Evolutionary conservation across 2,888 invertebrate genomes (phyloP), one percentile per base, ranked within the genome.

Genomic region (Clivina fossor): DNA sequence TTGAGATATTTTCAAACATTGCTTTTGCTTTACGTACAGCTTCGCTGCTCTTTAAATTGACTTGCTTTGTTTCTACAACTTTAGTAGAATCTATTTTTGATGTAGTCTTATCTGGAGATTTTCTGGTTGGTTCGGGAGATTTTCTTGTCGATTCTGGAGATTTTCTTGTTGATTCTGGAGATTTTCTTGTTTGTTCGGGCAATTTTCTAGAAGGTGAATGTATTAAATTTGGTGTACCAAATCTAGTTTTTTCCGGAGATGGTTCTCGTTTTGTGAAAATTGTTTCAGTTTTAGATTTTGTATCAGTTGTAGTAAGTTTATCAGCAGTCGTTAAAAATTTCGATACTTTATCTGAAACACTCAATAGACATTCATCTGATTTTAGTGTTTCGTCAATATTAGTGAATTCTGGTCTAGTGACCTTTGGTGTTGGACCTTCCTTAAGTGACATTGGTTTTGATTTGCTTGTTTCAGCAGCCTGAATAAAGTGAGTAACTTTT

Each of bases 21-120:
- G 81, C 83, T 70, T 85, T 86, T 0, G 87, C 86, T 70, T 83
- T 82, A 44, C 82, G 80, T 1, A 86, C 83, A n/a, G 82, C 82
- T 62, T 84, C 84, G 38, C 80, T 81, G 62, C 80, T 81, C 41
- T 80, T 76, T 19, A 81, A 64, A 15, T 69, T 64, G 15, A 69
- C 66, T 11, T 66, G n/a, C 30, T 44, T 41, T 20, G 35, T 35
- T 16, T 49, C 50, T 9, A 44, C 22, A 35, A 33, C 28, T 33
- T 58, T 47, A 22, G 15, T 11, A 55, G 57, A 11, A 65, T 60
- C 32, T 55, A 65, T 70, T 54, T 69, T 71, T n/a, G 49, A n/a
- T n/a, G n/a, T n/a, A n/a, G n/a, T n/a, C n/a, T n/a, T 38, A 22
- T 35, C 57, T 28, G 64, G 61, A 5, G 61, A 59, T 40, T 50